These are phyloP conservation scores for Geotrupes spiniger DNA, from an alignment of 2,888 invertebrate genomes.

Conservation along the genomic window DNA sequence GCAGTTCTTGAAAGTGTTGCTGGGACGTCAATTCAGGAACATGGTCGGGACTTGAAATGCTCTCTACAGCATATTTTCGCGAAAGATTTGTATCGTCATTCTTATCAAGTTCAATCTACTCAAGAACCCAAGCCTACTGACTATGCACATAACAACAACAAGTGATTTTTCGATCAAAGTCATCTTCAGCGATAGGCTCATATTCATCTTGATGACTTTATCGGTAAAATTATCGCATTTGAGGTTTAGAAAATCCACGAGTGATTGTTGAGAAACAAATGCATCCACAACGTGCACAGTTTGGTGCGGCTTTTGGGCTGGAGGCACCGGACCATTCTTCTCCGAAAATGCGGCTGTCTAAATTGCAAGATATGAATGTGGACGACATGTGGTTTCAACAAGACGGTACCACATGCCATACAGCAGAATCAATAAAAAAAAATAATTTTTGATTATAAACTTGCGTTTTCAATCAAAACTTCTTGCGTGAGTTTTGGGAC, in stretches of 20 bases:
- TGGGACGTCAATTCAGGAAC: no score
- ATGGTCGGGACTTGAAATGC: no score
- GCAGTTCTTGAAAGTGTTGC: no score
- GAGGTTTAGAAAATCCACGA: conserved; percentile 34
- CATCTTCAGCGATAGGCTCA: conserved; percentile 30
- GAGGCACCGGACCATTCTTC: conserved; percentile 25
- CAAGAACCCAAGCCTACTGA: conserved; percentile 2
- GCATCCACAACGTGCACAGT: conserved; percentile 34
- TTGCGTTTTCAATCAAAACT: neutral
- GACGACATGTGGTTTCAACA: conserved; percentile 26
- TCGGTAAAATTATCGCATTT: conserved; percentile 38
- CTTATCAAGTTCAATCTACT: neutral
- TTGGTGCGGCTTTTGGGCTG: conserved; percentile 13
- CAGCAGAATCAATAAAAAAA: conserved; percentile 11
- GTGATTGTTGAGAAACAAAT: conserved; percentile 34
- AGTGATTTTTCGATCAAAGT: conserved; percentile 27
- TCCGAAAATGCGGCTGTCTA: conserved; percentile 24
- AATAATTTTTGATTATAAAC: neutral
- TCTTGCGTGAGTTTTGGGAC: neutral
- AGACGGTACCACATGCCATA: conserved; percentile 22
- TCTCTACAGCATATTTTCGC: neutral
- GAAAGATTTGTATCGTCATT: conserved; percentile 3
- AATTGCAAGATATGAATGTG: conserved; percentile 22
- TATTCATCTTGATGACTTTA: conserved; percentile 38
- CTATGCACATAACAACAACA: neutral